Evolutionary conservation across 1,140 invertebrate species (phyloP).

Genomic region (Drosophila serrata): DNA sequence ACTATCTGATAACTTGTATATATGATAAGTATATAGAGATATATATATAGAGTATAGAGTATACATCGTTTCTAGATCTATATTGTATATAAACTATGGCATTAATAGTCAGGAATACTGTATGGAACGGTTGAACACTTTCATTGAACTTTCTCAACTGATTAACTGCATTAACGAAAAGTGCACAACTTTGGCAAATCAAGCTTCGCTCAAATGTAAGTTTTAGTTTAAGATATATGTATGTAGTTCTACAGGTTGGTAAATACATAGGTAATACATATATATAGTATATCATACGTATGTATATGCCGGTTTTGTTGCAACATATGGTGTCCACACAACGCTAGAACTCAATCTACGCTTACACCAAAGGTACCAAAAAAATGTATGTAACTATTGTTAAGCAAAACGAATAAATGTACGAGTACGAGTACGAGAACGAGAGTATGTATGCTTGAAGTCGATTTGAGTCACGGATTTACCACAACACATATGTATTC

Average conservation of each 20-base stretch:
- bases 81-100: slow-evolving; percentile 30
- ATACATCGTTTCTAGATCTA: slow-evolving; percentile 28
- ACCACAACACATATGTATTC: slow-evolving; percentile 27
- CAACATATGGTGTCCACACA: slow-evolving; percentile 29
- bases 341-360: slow-evolving; percentile 54
- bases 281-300: slow-evolving; percentile 22
- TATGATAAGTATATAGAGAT: slow-evolving; percentile 16
- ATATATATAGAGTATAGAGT: slow-evolving; percentile 26
- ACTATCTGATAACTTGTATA: slow-evolving; percentile 30
- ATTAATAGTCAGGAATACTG: slow-evolving; percentile 36
- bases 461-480: slow-evolving; percentile 29
- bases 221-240: slow-evolving; percentile 9
- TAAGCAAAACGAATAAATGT: slow-evolving; percentile 48
- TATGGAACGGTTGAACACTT: slow-evolving; percentile 20
- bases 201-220: slow-evolving; percentile 41
- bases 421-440: slow-evolving; percentile 12
- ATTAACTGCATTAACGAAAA: slow-evolving; percentile 62
- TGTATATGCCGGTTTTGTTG: slow-evolving; percentile 30
- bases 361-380: slow-evolving; percentile 53
- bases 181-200: slow-evolving; percentile 54
- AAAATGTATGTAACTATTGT: slow-evolving; percentile 32
- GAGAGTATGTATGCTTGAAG: slow-evolving; percentile 38
- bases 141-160: slow-evolving; percentile 53
- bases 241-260: slow-evolving; percentile 38
- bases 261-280: slow-evolving; percentile 53